These are phyloP conservation scores for Andrena dorsata DNA, from an alignment of 2,888 invertebrate species.

Conservation along the genomic window DNA sequence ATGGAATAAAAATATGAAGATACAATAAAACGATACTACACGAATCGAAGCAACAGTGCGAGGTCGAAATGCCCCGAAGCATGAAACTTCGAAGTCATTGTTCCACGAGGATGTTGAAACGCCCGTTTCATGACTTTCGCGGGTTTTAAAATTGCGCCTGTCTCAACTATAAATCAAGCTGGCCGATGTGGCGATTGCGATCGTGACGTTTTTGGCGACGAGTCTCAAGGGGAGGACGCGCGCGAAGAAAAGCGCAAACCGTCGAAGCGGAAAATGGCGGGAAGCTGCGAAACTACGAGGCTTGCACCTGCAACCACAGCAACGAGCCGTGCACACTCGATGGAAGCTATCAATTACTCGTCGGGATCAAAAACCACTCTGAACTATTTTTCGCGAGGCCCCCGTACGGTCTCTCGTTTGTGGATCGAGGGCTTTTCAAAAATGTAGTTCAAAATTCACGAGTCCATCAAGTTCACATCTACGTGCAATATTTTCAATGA, in stretches of 20 bases:
- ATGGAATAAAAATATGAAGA: too few species aligned
- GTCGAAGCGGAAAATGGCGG: slow-evolving; percentile 59
- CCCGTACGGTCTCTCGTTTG: slow-evolving; percentile 74
- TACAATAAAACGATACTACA: too few species aligned
- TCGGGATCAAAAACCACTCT: slow-evolving; percentile 70
- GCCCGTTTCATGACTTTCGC: slow-evolving; percentile 3
- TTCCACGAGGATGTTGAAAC: neutral
- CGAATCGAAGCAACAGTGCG: too few species aligned
- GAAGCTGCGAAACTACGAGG: slow-evolving; percentile 50
- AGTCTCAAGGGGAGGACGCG: slow-evolving; percentile 13
- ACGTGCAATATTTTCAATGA: neutral
- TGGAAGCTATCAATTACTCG: slow-evolving; percentile 77
- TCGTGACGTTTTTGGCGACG: slow-evolving; percentile 47
- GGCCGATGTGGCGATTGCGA: slow-evolving; percentile 44
- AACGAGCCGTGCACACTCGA: slow-evolving; percentile 58
- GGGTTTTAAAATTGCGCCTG: slow-evolving; percentile 25
- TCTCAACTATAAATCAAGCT: slow-evolving; percentile 50
- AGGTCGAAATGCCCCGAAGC: neutral
- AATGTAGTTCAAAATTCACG: neutral
- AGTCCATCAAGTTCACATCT: neutral
- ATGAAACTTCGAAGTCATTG: slow-evolving; percentile 4
- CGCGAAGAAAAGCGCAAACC: slow-evolving; percentile 37
- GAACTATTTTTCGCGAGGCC: slow-evolving; percentile 77
- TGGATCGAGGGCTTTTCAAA: slow-evolving; percentile 1
- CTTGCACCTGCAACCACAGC: slow-evolving; percentile 33